phyloP scores from a whole-genome alignment of 2,888 invertebrate genomes.

The Geotrupes spiniger region DNA sequence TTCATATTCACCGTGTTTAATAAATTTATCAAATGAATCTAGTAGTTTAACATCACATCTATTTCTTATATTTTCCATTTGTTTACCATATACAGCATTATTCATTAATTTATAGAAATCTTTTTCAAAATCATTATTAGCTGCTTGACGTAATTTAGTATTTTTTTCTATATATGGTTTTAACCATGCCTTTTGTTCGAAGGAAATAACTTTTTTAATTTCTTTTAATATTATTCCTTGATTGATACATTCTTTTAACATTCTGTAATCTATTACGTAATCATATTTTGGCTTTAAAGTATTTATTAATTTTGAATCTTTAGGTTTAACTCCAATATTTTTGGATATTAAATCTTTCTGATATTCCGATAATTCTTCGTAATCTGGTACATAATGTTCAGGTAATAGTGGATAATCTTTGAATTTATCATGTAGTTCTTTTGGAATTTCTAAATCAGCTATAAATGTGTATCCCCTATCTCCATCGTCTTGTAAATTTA shows the following conservation, averaged over 20 bases:
- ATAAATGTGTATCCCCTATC: conserved; percentile 11
- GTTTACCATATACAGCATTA: conserved; percentile 40
- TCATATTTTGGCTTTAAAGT: conserved; percentile 10
- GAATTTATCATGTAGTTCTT: conserved; percentile 9
- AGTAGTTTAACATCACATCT: conserved; percentile 39
- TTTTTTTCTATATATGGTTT: conserved; percentile 46
- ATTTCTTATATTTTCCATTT: conserved; percentile 47
- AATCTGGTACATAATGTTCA: conserved; percentile 3
- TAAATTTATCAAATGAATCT: conserved; percentile 34
- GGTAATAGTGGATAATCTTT: conserved; percentile 10
- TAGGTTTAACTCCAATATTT: not conserved
- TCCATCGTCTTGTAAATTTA: conserved; percentile 8
- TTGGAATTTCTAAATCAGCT: conserved; percentile 16
- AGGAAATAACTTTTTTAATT: conserved; percentile 38
- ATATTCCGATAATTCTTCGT: too few relatives aligned
- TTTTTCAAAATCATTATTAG: conserved; percentile 12
- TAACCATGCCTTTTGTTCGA: conserved; percentile 43
- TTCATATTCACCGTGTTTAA: too few relatives aligned
- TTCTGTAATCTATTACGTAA: conserved; percentile 36
- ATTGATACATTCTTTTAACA: conserved; percentile 35
- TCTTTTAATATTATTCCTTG: conserved; percentile 30
- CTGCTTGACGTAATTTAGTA: conserved; percentile 30
- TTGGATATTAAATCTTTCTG: too few relatives aligned
- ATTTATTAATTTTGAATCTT: conserved; percentile 16
- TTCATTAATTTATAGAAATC: conserved; percentile 29